These are phyloP conservation scores for Cyaniris semiargus DNA, from an alignment of 2,888 invertebrate species.

Conservation along the genomic window DNA sequence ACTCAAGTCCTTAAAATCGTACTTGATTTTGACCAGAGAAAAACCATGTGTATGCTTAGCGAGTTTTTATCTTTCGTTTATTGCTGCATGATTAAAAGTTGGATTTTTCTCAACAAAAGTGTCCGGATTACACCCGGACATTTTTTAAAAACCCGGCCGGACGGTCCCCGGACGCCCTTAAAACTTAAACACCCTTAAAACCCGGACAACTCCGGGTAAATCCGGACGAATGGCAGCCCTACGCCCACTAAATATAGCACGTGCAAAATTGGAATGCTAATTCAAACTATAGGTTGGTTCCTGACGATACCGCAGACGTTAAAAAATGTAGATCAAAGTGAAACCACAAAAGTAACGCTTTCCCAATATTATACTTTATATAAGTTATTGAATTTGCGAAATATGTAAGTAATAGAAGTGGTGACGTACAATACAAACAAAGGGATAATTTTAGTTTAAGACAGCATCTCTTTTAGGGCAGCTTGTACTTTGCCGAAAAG, in stretches of 20 bases:
- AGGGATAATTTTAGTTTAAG: not conserved
- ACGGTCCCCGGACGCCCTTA: too few relatives aligned
- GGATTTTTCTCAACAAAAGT: too few relatives aligned
- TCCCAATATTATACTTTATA: not conserved
- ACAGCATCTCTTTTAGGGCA: not conserved
- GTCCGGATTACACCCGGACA: too few relatives aligned
- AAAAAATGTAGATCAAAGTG: not conserved
- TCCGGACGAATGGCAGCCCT: too few relatives aligned
- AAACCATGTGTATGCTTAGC: too few relatives aligned
- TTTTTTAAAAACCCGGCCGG: too few relatives aligned
- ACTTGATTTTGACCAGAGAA: too few relatives aligned
- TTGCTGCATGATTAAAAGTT: too few relatives aligned
- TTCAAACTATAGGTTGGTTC: not conserved
- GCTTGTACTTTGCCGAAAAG: constrained; percentile 3
- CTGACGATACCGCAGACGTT: not conserved
- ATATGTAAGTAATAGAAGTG: not conserved
- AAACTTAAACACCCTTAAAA: too few relatives aligned
- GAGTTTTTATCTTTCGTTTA: too few relatives aligned
- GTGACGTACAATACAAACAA: not conserved
- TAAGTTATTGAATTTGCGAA: not conserved
- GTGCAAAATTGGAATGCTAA: constrained; percentile 14
- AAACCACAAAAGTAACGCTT: not conserved
- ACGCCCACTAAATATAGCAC: constrained; percentile 34
- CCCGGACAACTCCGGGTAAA: too few relatives aligned
- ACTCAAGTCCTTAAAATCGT: too few relatives aligned